These are phyloP conservation scores for Lithodes maja DNA, from an alignment of 2,888 invertebrate genomes.

Conservation along the genomic window DNA sequence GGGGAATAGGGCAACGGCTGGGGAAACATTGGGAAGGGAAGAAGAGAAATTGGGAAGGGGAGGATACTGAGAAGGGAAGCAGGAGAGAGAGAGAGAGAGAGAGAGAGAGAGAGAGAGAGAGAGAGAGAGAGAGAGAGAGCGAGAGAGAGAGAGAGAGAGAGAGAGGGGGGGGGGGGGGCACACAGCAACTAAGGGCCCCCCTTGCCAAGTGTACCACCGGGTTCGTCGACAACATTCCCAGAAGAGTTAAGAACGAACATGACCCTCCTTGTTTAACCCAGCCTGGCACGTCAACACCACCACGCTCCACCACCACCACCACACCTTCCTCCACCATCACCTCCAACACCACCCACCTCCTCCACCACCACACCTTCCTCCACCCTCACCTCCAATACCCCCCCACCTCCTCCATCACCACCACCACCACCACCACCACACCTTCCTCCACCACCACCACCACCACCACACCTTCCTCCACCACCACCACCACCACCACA, in stretches of 20 bases:
- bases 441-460: not conserved
- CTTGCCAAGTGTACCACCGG: not conserved
- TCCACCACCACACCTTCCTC: constrained; percentile 10
- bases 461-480: not conserved
- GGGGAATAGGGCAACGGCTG: constrained; percentile 1
- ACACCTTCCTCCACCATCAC: not conserved
- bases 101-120: not conserved
- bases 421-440: not conserved
- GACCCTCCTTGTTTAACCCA: not conserved
- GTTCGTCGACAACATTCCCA: not conserved
- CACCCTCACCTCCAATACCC: not conserved
- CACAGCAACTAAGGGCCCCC: constrained; percentile 4
- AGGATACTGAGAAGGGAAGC: not conserved
- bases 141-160: constrained; percentile 17
- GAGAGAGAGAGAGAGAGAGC: no score
- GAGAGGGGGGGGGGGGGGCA: constrained; percentile 16
- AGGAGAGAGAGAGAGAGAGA: constrained; percentile 8
- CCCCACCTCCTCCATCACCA: no score
- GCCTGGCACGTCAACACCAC: not conserved
- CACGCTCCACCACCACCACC: not conserved
- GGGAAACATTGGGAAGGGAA: not conserved
- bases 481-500: not conserved
- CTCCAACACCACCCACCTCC: not conserved
- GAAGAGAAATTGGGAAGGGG: not conserved
- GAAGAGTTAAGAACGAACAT: not conserved